Conservation (phyloP, 2,888 invertebrate genomes). For the Lacanobia oleracea region DNA sequence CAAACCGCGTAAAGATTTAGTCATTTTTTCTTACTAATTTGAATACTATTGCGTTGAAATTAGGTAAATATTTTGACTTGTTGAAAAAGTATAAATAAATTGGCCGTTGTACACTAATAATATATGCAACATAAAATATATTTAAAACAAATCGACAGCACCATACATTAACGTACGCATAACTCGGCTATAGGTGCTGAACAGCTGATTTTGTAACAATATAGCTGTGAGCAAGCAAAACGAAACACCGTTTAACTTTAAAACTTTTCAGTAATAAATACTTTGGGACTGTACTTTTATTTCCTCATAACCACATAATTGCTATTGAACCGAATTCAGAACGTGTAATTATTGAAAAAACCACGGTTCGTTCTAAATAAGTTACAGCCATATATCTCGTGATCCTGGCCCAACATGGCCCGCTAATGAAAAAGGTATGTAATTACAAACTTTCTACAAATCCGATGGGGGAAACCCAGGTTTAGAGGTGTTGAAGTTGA, state of each 20-base stretch:
- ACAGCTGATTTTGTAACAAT: background rate
- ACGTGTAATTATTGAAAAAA: constrained; percentile 50
- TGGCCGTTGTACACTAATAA: too few relatives aligned
- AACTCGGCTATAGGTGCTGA: too few relatives aligned
- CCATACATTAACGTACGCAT: too few relatives aligned
- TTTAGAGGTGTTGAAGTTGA: constrained; percentile 58
- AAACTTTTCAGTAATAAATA: constrained; percentile 11
- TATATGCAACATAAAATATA: too few relatives aligned
- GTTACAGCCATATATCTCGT: constrained; percentile 51
- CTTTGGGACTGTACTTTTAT: constrained; percentile 12
- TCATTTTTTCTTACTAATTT: too few relatives aligned
- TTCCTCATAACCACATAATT: constrained; percentile 11
- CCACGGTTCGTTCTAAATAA: constrained; percentile 48
- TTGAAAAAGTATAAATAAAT: too few relatives aligned
- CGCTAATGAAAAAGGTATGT: constrained; percentile 72
- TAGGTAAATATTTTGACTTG: too few relatives aligned
- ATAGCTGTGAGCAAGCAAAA: background rate
- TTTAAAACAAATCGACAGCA: too few relatives aligned
- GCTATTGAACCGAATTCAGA: constrained; percentile 32
- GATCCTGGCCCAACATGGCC: constrained; percentile 52
- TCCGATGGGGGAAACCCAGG: constrained; percentile 54
- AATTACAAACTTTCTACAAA: constrained; percentile 70
- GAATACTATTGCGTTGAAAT: too few relatives aligned
- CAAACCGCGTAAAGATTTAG: too few relatives aligned
- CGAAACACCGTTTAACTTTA: background rate